A percentile compares a stretch with the other conserved stretches of the same genome.
Evolutionary conservation across 2,113 vertebrate genomes (phyloP).

Genomic region (Odocoileus hemionus): DNA sequence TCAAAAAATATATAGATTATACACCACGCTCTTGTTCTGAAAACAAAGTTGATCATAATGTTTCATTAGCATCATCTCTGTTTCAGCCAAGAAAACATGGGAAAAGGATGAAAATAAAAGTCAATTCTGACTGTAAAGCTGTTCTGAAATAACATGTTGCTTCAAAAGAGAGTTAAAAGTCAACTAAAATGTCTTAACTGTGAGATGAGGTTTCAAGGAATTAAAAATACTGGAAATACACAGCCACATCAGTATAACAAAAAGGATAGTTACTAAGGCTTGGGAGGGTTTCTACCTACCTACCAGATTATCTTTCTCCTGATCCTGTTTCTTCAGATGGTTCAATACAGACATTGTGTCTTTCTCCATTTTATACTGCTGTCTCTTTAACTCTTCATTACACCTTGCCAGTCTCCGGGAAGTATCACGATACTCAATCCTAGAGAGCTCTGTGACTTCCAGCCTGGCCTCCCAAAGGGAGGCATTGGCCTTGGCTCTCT

Average conservation of each 20-base stretch:
- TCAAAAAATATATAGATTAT: background rate
- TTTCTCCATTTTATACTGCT: slow-evolving; percentile 81
- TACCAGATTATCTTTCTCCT: slow-evolving; percentile 84
- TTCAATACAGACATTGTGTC: slow-evolving; percentile 78
- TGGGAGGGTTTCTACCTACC: slow-evolving; percentile 40
- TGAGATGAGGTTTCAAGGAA: background rate
- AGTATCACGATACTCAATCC: slow-evolving; percentile 79
- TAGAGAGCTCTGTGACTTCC: slow-evolving; percentile 81
- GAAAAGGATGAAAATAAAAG: background rate
- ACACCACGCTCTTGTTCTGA: background rate
- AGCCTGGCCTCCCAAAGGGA: slow-evolving; percentile 86
- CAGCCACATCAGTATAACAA: background rate
- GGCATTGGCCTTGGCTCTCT: slow-evolving; percentile 82
- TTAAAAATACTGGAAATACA: slow-evolving; percentile 16
- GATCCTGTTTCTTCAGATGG: slow-evolving; percentile 78
- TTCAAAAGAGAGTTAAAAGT: background rate
- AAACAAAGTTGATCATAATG: slow-evolving; percentile 7
- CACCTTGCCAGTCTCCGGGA: slow-evolving; percentile 76
- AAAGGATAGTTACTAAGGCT: background rate
- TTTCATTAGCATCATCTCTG: background rate
- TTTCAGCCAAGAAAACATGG: background rate
- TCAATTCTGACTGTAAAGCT: background rate
- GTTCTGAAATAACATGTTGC: slow-evolving; percentile 2
- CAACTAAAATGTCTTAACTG: background rate
- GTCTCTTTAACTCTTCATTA: slow-evolving; percentile 82